Conservation (phyloP, 2,797 vertebrate species). For the Pyrocephalus nanus region DNA sequence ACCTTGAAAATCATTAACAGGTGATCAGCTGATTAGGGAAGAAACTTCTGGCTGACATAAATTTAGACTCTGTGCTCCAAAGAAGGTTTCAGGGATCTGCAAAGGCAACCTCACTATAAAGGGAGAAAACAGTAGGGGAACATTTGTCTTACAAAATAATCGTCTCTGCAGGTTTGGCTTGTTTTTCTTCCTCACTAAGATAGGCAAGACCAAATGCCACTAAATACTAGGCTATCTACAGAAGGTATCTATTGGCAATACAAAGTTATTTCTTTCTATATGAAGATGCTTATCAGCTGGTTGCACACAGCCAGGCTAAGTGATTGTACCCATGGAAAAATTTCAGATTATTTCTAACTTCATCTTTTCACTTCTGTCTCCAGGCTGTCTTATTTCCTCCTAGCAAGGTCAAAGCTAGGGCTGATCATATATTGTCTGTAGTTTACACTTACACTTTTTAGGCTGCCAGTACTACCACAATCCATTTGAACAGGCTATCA, state of each 20-base stretch:
- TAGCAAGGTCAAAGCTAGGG: background rate
- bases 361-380: background rate
- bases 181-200: background rate
- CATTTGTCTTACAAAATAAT: background rate
- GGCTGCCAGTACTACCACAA: background rate
- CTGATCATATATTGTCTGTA: background rate
- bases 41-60: background rate
- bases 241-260: background rate
- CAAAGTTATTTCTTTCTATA: background rate
- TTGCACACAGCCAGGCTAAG: background rate
- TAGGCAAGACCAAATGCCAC: background rate
- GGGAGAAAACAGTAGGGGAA: background rate
- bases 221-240: background rate
- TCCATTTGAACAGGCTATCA: background rate
- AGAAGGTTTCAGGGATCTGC: background rate
- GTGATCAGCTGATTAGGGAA: background rate
- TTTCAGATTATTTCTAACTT: background rate
- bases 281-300: background rate
- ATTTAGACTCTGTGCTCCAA: background rate
- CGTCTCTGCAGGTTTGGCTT: background rate
- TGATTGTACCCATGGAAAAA: background rate
- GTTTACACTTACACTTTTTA: background rate
- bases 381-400: background rate
- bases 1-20: background rate
- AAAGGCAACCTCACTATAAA: background rate